Evolutionary conservation across 2,113 vertebrate genomes (phyloP).

Genomic region (Manacus vitellinus): DNA sequence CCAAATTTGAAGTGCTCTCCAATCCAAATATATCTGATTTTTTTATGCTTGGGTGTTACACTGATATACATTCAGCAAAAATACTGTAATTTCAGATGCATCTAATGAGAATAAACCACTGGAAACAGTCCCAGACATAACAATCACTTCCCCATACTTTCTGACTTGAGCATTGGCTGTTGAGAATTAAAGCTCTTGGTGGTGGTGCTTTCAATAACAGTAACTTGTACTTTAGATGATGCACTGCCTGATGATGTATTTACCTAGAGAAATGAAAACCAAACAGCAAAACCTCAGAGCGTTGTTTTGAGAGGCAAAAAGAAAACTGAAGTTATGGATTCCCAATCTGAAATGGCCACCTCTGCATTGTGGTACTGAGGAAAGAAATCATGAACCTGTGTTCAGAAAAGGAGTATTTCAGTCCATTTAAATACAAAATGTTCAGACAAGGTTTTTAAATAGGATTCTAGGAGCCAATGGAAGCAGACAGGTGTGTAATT

Average conservation of each 20-base stretch:
- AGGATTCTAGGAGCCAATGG: not conserved
- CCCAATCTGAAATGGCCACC: not conserved
- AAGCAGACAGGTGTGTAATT: not conserved
- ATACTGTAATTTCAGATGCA: constrained; percentile 12
- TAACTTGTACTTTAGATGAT: not conserved
- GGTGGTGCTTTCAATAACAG: not conserved
- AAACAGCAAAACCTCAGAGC: not conserved
- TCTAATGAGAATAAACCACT: constrained; percentile 7
- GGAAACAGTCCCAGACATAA: not conserved
- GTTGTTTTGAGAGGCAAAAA: not conserved
- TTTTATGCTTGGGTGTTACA: constrained; percentile 14
- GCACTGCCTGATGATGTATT: not conserved
- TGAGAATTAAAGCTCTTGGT: not conserved
- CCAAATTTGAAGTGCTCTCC: not conserved
- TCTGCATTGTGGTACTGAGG: not conserved
- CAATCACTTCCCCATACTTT: not conserved
- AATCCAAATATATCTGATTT: constrained; percentile 41
- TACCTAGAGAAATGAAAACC: not conserved
- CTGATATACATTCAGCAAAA: not conserved
- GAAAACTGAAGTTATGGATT: not conserved
- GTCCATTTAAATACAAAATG: not conserved
- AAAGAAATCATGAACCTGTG: not conserved
- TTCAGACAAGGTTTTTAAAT: not conserved
- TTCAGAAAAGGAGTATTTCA: not conserved
- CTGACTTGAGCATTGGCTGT: not conserved